Evolutionary conservation across 2,113 vertebrate species (phyloP), one percentile per base, ranked within the genome.

Genomic region (Ammodramus savannarum): DNA sequence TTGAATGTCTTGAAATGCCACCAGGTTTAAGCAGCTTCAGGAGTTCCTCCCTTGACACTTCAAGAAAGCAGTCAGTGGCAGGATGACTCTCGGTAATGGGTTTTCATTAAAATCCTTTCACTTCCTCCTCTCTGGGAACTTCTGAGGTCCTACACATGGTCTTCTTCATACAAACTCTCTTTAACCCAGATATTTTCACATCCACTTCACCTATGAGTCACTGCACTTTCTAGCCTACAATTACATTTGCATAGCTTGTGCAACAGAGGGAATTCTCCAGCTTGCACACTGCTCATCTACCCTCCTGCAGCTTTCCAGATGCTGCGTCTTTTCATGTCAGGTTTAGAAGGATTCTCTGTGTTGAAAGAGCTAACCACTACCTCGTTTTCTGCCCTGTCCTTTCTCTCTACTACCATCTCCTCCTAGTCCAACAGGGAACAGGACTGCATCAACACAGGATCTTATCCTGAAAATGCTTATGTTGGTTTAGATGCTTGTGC

Each of bases 171-270:
- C 48, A 88, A 85, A 61, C 61, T 91, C 79, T 80, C 68, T 91
- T 95, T 95, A 91, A 96, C 87, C 90, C 76, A 94, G 95, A 95
- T 96, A 87, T 85, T 89, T 87, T 93, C 72, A 58, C 83, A 95
- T 86, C 92, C 90, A 94, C 94, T 97, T 94, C 93, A 96, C 87
- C 93, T 95, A 95, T 95, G 87, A 94, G 90, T 94, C 85, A 94
- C 87, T 87, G 89, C 90, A 95, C 91, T 97, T 94, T 94, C 87
- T 87, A 96, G 91, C 87, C 87, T 97, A 93, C 96, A 94, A 93
- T 94, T 91, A 88, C 65, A 96, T 97, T 97, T 95, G 75, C 94
- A 96, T 95, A 90, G 85, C 87, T 93, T 91, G 89, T 93, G 85
- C 89, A 85, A 80, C 10, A 95, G 79, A 91, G 91, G 93, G 96